Evolutionary conservation across 2,888 invertebrate species (phyloP), one percentile per base, ranked within the genome.

Genomic region (Nomada ruficornis): DNA sequence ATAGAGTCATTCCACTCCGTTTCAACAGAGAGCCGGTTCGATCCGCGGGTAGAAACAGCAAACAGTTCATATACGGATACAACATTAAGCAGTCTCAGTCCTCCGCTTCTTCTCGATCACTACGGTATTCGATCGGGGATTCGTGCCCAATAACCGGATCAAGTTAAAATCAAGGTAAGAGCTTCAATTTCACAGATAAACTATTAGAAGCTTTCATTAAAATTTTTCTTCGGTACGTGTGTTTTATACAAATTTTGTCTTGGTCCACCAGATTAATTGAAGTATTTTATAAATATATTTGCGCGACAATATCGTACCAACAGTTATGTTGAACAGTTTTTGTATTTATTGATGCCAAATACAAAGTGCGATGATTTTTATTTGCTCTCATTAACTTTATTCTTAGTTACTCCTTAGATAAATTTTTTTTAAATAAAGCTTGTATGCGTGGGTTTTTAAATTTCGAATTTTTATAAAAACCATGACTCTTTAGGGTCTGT

Each of bases 1-100:
- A 88, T 87, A 90, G 86, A 84, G 88, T 88, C 93, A 93, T 89
- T 93, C 90, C 82, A 86, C 84, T 85, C 90, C 91, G 89, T 90
- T 57, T 91, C 90, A 84, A 88, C 89, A 80, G 88, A 88, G 89
- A 84, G 85, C 77, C 65, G 70, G 59, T 77, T 76, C 62, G 57
- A 52, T 78, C 80, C 67, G 76, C 20, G 63, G 26, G 65, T 55
- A 65, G 44, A 63, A 65, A 73, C 57, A 81, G 88, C 88, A 83
- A 86, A 82, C 86, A 77, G 55, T 44, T 68, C 20, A 50, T 65
- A 50, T 55, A 36, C 44, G 63, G 44, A 9, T 44, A 18, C 50
- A 29, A 50, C 54, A 54, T 42, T 36, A 47, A 50, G 15, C 13
- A 29, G 59, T 29, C 11, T 65, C 74, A 72, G 59, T 79, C 52